Evolutionary conservation across 2,797 vertebrate species (phyloP).

Genomic region (Octomys mimax): DNA sequence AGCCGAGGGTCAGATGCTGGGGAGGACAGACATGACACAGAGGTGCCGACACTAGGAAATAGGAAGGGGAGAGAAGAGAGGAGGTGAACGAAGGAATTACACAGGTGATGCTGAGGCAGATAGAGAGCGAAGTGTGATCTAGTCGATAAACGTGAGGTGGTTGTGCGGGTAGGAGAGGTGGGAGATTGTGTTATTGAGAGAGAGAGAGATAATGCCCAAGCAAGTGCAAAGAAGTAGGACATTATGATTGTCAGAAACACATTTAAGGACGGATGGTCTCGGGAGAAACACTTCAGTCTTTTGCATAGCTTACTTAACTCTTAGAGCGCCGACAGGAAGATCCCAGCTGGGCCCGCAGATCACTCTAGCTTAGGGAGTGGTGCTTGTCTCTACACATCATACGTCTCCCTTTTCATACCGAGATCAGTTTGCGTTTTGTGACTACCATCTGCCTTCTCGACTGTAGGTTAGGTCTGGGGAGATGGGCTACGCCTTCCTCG

Average conservation of each 20-base stretch:
- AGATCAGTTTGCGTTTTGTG: background rate
- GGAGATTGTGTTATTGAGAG: constrained; percentile 42
- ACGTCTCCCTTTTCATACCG: background rate
- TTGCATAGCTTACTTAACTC: constrained; percentile 72
- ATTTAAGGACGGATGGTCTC: constrained; percentile 72
- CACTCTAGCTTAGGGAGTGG: background rate
- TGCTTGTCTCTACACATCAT: background rate
- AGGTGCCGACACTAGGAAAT: constrained; percentile 23
- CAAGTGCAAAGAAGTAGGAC: constrained; percentile 68
- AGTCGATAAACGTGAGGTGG: constrained; percentile 71
- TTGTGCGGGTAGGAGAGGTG: constrained; percentile 14
- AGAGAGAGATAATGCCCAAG: constrained; percentile 65
- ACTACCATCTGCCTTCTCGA: background rate
- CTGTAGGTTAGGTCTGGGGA: constrained; percentile 23
- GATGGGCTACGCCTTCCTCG: background rate
- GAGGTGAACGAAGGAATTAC: constrained; percentile 27
- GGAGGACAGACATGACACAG: background rate
- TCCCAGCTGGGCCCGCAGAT: background rate
- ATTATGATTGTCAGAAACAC: constrained; percentile 78
- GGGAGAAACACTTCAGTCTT: constrained; percentile 60
- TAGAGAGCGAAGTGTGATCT: constrained; percentile 35
- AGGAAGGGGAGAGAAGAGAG: background rate
- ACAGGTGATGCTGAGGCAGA: constrained; percentile 42
- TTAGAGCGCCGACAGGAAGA: background rate
- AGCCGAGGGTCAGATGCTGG: background rate